Evolutionary conservation across 2,797 vertebrate species (phyloP).

Genomic region (Alosa sapidissima): DNA sequence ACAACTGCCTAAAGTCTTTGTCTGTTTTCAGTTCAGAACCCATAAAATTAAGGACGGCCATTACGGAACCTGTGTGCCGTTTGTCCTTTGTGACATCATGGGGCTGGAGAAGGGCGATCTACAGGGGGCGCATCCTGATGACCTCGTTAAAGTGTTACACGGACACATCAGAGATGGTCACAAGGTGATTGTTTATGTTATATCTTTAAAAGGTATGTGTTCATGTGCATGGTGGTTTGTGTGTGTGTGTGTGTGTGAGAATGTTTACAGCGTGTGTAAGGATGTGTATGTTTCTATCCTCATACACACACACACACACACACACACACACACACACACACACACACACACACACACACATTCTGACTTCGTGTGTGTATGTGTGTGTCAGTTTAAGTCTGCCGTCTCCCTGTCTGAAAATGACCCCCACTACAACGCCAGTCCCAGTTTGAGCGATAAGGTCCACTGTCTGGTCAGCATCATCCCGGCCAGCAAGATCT

Average conservation of each 20-base stretch:
- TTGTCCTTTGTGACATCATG: constrained; percentile 4
- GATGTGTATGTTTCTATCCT: too few relatives aligned
- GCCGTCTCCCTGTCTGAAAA: background rate
- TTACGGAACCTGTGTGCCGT: background rate
- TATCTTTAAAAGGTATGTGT: background rate
- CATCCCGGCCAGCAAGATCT: background rate
- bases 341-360: background rate
- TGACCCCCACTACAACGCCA: background rate
- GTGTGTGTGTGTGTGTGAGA: background rate
- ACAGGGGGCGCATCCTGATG: background rate
- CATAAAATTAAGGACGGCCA: background rate
- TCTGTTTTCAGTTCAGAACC: background rate
- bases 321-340: background rate
- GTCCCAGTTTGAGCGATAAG: background rate
- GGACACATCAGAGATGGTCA: background rate
- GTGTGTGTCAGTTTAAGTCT: background rate
- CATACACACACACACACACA: too few relatives aligned
- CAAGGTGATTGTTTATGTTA: background rate
- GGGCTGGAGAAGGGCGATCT: background rate
- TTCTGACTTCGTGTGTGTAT: background rate
- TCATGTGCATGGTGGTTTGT: background rate
- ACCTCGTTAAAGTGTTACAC: background rate
- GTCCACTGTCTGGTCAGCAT: background rate
- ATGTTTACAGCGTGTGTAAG: too few relatives aligned
- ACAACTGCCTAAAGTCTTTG: too few relatives aligned